Conservation (phyloP, 2,797 vertebrate genomes). For the Gila robusta region DNA sequence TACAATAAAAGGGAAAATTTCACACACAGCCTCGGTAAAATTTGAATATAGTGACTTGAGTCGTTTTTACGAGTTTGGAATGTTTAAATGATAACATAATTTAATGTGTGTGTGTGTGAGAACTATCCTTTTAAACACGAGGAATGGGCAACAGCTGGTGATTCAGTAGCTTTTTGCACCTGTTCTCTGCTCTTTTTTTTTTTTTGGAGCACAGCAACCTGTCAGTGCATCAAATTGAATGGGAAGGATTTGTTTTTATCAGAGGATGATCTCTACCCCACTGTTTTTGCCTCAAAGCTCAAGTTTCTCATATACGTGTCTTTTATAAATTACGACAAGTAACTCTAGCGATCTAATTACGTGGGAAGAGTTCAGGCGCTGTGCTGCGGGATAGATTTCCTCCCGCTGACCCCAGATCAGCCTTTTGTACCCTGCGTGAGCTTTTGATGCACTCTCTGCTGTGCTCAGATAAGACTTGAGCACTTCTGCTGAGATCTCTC, state of each 20-base stretch:
- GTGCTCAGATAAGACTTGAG: constrained; percentile 27
- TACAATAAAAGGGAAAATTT: neutral
- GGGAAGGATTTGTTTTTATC: neutral
- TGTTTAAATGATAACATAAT: neutral
- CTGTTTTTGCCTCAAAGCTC: neutral
- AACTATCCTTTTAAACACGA: neutral
- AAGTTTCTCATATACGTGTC: neutral
- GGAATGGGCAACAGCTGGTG: neutral
- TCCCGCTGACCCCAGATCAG: constrained; percentile 20
- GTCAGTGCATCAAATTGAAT: neutral
- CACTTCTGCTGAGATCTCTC: constrained; percentile 18
- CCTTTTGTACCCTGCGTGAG: constrained; percentile 17
- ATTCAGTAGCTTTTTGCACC: neutral
- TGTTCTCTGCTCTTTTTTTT: neutral
- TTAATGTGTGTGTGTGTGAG: neutral
- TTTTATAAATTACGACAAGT: constrained; percentile 16
- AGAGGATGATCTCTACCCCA: neutral
- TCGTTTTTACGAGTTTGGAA: neutral
- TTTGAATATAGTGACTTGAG: neutral
- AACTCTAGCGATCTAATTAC: constrained; percentile 19
- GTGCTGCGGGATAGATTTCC: constrained; percentile 2
- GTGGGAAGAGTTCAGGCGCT: neutral
- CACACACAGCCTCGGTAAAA: neutral
- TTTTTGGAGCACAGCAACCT: neutral
- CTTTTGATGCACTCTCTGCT: constrained; percentile 36